phyloP scores from a whole-genome alignment of 2,113 vertebrate species.

The Chaetodon auriga region DNA sequence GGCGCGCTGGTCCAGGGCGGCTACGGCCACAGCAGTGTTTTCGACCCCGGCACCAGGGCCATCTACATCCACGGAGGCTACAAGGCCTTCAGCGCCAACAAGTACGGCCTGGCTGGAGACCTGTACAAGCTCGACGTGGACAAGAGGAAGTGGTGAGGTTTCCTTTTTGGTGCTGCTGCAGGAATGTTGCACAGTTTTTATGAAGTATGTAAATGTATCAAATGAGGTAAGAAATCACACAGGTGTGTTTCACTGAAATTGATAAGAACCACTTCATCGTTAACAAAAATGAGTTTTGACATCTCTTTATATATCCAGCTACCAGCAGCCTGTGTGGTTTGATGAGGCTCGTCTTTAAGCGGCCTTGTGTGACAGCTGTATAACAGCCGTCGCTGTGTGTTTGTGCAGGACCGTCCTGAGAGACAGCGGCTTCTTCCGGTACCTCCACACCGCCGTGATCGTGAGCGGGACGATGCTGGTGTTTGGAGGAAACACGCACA shows the following conservation, averaged over 20 bases:
- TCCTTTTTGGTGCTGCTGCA: too few species aligned
- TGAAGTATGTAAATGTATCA: background rate
- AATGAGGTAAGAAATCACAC: background rate
- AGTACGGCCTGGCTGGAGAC: conserved; percentile 95
- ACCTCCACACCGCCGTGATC: conserved; percentile 95
- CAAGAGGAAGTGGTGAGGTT: conserved; percentile 88
- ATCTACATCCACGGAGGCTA: conserved; percentile 96
- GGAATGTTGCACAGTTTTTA: too few species aligned
- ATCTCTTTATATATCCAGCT: background rate
- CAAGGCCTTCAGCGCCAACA: conserved; percentile 97
- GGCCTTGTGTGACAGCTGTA: background rate
- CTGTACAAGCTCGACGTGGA: conserved; percentile 93
- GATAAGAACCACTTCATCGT: too few species aligned
- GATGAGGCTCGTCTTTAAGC: background rate
- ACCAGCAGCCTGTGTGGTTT: background rate
- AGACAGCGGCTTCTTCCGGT: conserved; percentile 95
- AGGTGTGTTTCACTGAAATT: background rate
- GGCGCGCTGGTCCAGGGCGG: conserved; percentile 96
- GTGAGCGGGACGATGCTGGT: conserved; percentile 94
- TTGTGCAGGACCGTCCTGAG: conserved; percentile 91
- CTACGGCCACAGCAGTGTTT: conserved; percentile 97
- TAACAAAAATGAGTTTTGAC: background rate
- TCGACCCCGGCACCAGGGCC: conserved; percentile 87
- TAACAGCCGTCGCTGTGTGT: background rate
- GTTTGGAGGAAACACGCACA: conserved; percentile 98